Evolutionary conservation across 1,140 invertebrate species (phyloP).

Genomic region (Lucilia sericata): DNA sequence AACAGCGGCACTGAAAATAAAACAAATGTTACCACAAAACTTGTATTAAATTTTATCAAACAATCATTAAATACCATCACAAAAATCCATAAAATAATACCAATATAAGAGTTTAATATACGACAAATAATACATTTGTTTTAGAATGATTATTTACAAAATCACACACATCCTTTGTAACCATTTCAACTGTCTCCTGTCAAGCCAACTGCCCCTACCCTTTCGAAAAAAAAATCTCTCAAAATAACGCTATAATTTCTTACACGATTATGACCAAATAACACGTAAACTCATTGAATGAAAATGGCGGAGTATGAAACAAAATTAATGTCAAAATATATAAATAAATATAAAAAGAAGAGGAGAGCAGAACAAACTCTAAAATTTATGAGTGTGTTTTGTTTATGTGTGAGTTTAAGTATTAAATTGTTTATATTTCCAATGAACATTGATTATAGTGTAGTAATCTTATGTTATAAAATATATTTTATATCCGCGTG

Average conservation of each 20-base stretch:
- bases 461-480: too few relatives aligned
- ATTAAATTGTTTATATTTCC: too few relatives aligned
- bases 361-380: neutral
- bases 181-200: too few relatives aligned
- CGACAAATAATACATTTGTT: too few relatives aligned
- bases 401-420: too few relatives aligned
- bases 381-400: neutral
- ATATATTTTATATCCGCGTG: too few relatives aligned
- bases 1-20: neutral
- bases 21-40: conserved; percentile 2
- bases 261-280: neutral
- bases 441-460: too few relatives aligned
- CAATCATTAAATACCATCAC: conserved; percentile 3
- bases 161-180: too few relatives aligned
- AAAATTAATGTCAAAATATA: neutral
- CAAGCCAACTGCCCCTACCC: too few relatives aligned
- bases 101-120: neutral
- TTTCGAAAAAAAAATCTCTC: too few relatives aligned
- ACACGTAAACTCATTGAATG: neutral
- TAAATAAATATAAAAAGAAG: neutral
- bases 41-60: conserved; percentile 8
- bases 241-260: neutral
- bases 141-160: too few relatives aligned
- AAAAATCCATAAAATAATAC: neutral
- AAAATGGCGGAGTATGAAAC: neutral